Conservation (phyloP, 1,140 invertebrate species). For the Drosophila subobscura region DNA sequence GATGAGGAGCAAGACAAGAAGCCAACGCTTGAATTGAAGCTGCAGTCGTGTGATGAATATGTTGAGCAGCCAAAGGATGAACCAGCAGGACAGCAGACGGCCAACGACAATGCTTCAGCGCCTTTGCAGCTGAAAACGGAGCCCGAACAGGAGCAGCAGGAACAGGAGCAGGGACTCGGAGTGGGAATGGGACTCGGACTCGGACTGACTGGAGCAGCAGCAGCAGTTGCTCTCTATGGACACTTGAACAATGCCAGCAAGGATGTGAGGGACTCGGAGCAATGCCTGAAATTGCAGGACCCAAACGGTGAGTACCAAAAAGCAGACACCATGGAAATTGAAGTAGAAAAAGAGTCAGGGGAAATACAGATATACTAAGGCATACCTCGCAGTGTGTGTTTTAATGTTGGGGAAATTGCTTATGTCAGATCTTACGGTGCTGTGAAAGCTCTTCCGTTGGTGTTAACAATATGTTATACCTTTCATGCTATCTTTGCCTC, state of each 20-base stretch:
- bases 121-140: conserved; percentile 65
- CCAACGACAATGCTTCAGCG: conserved; percentile 61
- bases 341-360: background rate
- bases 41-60: conserved; percentile 67
- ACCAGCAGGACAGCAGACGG: conserved; percentile 33
- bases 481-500: too few species aligned
- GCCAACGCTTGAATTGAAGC: conserved; percentile 56
- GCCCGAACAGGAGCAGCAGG: conserved; percentile 14
- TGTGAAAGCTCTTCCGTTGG: too few species aligned
- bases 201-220: conserved; percentile 36
- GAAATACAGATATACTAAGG: too few species aligned
- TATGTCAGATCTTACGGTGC: too few species aligned
- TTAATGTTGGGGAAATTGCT: too few species aligned
- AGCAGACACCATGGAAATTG: conserved; percentile 26
- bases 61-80: conserved; percentile 56
- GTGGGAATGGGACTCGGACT: conserved; percentile 9
- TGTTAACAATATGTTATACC: too few species aligned
- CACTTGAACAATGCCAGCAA: conserved; percentile 62
- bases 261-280: conserved; percentile 65
- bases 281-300: conserved; percentile 62
- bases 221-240: conserved; percentile 52
- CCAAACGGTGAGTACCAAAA: conserved; percentile 55
- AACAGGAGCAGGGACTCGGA: background rate
- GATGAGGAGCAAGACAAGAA: conserved; percentile 36
- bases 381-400: too few species aligned